Base-by-base conservation (phyloP, 2,797 vertebrate genomes). In the Adelosebastes latens region DNA sequence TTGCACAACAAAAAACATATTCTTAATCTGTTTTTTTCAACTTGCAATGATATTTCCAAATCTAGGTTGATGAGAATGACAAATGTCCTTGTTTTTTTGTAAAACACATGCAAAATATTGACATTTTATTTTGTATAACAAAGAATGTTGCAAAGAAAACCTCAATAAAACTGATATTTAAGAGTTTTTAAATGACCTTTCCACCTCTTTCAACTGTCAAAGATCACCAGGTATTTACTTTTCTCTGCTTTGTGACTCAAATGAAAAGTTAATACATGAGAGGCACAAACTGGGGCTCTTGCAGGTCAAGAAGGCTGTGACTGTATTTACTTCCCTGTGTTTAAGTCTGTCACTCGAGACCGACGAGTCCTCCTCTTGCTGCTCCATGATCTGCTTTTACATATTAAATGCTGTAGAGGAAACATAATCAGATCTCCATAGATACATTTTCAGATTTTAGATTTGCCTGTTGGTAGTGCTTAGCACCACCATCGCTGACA, bases 401-500 rank as follows among this genome's bases (percentile, higher is more conserved):
- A 31, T 22, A 8, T 34, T 5, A 22, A 32, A 42, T n/a, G 13
- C 52, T 32, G 53, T 2, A 5, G 22, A 64, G 4, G 3, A 7
- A 4, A 34, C 32, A 22, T 2, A 36, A 39, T 25, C 52, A 12
- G 22, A 27, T 42, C 52, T 58, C 55, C 68, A 49, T 5, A 25
- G 56, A 42, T n/a, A 4, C 2, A 12, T 10, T 24, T 46, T 59
- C 10, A 27, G 59, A 36, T 12, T 32, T 27, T 2, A 14, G 18
- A n/a, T 32, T 22, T 18, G 68, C 22, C 34, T 69, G 20, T 66
- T n/a, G 8, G 29, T 2, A 20, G 70, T 55, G 80, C 79, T 64
- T 6, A 22, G 79, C 11, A 34, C 81, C 77, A 24, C 39, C 81
- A 25, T 53, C n/a, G 5, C 76, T 9, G 67, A 74, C 77, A 42